A percentile compares a stretch with the other conserved stretches of the same genome.
Conservation (phyloP, 2,888 invertebrate species). For the Oxyteleia sp. region DNA sequence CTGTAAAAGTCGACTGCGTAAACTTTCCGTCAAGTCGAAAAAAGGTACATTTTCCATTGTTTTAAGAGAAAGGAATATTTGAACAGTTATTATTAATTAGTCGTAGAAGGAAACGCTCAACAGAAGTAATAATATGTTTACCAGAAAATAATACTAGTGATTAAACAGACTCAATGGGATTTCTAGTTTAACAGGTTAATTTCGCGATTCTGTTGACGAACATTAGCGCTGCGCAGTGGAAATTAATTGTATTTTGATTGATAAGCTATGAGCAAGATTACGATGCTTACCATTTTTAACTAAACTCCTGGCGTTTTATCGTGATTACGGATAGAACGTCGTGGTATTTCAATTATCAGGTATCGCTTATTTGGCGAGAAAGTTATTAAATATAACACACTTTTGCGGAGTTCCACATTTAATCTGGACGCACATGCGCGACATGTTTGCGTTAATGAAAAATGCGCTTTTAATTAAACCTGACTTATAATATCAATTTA, state of each 20-base stretch:
- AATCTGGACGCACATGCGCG: slow-evolving; percentile 9
- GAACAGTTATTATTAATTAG: slow-evolving; percentile 56
- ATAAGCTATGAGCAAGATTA: slow-evolving; percentile 51
- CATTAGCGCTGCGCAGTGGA: slow-evolving; percentile 34
- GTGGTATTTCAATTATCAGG: slow-evolving; percentile 48
- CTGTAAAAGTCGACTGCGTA: not conserved
- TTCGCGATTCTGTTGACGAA: slow-evolving; percentile 56
- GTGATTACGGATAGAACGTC: slow-evolving; percentile 28
- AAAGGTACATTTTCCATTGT: slow-evolving; percentile 28
- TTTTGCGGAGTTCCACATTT: slow-evolving; percentile 43
- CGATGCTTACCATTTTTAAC: slow-evolving; percentile 43
- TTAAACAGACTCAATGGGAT: slow-evolving; percentile 66
- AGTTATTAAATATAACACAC: slow-evolving; percentile 61
- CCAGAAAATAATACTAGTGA: slow-evolving; percentile 53
- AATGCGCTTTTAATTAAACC: slow-evolving; percentile 43
- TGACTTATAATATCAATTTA: slow-evolving; percentile 47
- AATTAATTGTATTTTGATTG: slow-evolving; percentile 69
- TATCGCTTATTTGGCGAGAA: slow-evolving; percentile 46
- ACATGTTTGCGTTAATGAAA: slow-evolving; percentile 22
- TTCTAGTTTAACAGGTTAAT: slow-evolving; percentile 72
- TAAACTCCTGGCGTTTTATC: slow-evolving; percentile 29
- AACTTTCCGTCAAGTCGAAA: slow-evolving; percentile 4
- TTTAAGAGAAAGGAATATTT: slow-evolving; percentile 29
- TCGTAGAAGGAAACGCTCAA: slow-evolving; percentile 53
- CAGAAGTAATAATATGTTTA: slow-evolving; percentile 66